A percentile compares a stretch with the other conserved stretches of the same genome.
Evolutionary conservation across 2,797 vertebrate species (phyloP).

Genomic region (Emys orbicularis): DNA sequence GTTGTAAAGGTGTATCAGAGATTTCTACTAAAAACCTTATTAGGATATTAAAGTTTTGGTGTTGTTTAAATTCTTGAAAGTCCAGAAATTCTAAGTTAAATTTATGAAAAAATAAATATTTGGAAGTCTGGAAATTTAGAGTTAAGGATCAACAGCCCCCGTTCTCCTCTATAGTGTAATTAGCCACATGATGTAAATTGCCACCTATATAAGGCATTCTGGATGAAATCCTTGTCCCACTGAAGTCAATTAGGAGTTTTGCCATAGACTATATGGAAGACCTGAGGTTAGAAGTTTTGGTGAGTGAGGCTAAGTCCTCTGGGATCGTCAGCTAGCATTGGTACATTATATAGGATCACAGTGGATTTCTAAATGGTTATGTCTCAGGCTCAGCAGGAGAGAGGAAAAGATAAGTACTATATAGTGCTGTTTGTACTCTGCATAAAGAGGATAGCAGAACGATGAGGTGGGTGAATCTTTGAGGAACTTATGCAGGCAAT

Average conservation of each 20-base stretch:
- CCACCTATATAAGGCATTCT: neutral
- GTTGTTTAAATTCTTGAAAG: neutral
- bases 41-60: neutral
- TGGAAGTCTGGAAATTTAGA: neutral
- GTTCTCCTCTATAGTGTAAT: neutral
- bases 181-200: neutral
- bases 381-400: neutral
- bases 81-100: neutral
- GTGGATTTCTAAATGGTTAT: slow-evolving; percentile 1
- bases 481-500: neutral
- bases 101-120: neutral
- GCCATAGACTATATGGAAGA: neutral
- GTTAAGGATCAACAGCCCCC: neutral
- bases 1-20: neutral
- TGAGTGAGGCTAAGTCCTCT: neutral
- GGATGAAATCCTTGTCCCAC: neutral
- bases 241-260: neutral
- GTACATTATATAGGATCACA: neutral
- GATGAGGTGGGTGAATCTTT: neutral
- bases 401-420: neutral
- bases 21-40: neutral
- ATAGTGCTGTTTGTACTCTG: neutral
- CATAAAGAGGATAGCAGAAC: neutral
- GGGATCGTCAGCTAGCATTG: neutral
- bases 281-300: neutral